These are phyloP conservation scores for Cordilura impudica DNA, from an alignment of 2,888 invertebrate genomes.

Conservation along the genomic window DNA sequence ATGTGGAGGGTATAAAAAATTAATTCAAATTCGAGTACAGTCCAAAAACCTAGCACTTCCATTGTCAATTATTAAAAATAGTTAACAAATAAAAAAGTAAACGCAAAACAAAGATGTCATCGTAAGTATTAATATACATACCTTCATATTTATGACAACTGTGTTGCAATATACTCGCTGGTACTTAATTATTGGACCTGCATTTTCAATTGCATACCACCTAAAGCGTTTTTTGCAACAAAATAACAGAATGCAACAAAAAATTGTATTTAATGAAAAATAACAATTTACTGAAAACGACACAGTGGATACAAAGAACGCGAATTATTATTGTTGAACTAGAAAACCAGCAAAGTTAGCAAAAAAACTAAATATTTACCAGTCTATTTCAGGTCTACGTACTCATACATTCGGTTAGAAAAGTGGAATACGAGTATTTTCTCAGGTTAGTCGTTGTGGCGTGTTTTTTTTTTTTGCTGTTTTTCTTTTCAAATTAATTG, in stretches of 20 bases:
- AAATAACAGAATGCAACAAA: background rate
- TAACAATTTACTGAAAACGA: constrained; percentile 41
- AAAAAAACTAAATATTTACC: background rate
- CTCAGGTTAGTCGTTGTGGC: constrained; percentile 7
- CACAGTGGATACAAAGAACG: constrained; percentile 37
- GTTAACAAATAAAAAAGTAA: too few species aligned
- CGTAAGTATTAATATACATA: too few species aligned
- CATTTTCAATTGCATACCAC: constrained; percentile 48
- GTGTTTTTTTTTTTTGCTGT: background rate
- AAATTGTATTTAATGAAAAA: constrained; percentile 39
- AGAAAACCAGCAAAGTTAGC: constrained; percentile 24
- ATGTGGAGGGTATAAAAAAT: too few species aligned
- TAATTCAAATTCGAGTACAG: too few species aligned
- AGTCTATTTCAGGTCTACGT: background rate
- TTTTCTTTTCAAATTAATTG: constrained; percentile 49
- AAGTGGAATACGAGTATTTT: constrained; percentile 30
- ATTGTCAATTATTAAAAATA: too few species aligned
- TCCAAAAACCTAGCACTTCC: too few species aligned
- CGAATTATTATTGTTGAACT: constrained; percentile 33
- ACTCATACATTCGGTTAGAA: background rate
- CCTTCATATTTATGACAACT: constrained; percentile 2
- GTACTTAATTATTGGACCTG: constrained; percentile 47
- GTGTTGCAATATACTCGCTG: background rate
- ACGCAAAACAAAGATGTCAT: constrained; percentile 23
- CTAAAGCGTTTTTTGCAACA: background rate